Evolutionary conservation across 1,140 invertebrate species (phyloP), one percentile per base, ranked within the genome.

Genomic region (Lineus longissimus): DNA sequence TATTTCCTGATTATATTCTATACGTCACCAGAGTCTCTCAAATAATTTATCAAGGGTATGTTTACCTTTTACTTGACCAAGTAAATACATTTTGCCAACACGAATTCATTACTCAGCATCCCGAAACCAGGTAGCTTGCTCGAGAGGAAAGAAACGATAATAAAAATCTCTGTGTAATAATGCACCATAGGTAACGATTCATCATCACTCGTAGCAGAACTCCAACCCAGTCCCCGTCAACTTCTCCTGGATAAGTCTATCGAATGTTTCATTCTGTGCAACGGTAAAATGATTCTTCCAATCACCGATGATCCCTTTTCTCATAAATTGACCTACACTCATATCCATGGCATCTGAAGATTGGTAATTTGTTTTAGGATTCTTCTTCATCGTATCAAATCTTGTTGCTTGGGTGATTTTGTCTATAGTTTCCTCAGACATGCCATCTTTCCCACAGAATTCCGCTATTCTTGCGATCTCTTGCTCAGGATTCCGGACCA

Each of bases 261-360:
- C 55, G 27, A 57, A 57, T 27, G 9, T 25, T n/a, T 57, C 55
- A 29, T 27, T 33, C 27, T 57, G 23, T 9, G 23, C 55, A n/a
- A 33, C 11, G 17, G 55, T 57, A 57, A 57, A 57, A 33, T 57
- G 55, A 25, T 57, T 57, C 30, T 57, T 57, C 55, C 55, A 57
- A 57, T 57, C 55, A 7, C 55, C 55, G 11, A 33, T 31, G 6
- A 11, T 6, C 6, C 55, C 55, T 57, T 19, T 29, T 4, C 23
- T 6, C 23, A 57, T 57, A 57, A 57, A 57, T n/a, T 6, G 47
- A 23, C 19, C 9, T 6, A 27, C n/a, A 7, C 4, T 51, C 9
- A 6, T 6, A 9, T 51, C 25, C 25, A 27, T 6, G 47, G 9
- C 6, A 4, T 4, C 6, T 9, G n/a, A 19, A 51, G 6, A 7